These are phyloP conservation scores for Dioctria linearis DNA, from an alignment of 2,888 invertebrate genomes.

Conservation along the genomic window DNA sequence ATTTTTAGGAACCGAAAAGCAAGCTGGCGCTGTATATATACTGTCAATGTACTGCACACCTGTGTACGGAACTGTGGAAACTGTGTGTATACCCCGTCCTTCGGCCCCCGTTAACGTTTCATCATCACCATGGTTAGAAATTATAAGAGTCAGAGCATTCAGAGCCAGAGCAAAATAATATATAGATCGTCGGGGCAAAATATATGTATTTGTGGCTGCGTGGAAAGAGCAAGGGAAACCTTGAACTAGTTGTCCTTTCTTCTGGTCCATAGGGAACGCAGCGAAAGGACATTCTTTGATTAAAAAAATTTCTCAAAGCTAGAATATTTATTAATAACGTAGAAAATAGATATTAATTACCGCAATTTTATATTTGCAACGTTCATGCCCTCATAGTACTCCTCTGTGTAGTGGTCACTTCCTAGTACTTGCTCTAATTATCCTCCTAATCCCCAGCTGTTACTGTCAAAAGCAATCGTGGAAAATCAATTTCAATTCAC, in stretches of 20 bases:
- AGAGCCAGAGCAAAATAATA: too few relatives aligned
- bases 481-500: conserved; percentile 46
- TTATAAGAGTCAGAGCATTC: too few relatives aligned
- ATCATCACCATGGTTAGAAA: not conserved
- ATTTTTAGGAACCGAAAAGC: conserved; percentile 41
- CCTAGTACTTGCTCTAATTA: not conserved
- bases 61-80: conserved; percentile 27
- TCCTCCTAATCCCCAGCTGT: conserved; percentile 9
- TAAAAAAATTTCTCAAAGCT: not conserved
- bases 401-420: not conserved
- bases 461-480: conserved; percentile 33
- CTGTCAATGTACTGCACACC: conserved; percentile 22
- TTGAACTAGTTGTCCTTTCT: conserved; percentile 44
- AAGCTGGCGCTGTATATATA: conserved; percentile 33
- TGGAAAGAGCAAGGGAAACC: conserved; percentile 27
- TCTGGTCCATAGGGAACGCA: not conserved
- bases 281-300: not conserved
- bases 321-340: not conserved
- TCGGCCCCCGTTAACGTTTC: not conserved
- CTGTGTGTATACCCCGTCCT: conserved; percentile 13
- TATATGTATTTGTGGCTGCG: conserved; percentile 14
- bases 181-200: not conserved
- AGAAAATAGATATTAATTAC: not conserved
- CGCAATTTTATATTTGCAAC: not conserved
- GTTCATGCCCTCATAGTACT: not conserved